These are phyloP conservation scores for Orchesella flavescens DNA, from an alignment of 2,888 invertebrate genomes.

Conservation along the genomic window DNA sequence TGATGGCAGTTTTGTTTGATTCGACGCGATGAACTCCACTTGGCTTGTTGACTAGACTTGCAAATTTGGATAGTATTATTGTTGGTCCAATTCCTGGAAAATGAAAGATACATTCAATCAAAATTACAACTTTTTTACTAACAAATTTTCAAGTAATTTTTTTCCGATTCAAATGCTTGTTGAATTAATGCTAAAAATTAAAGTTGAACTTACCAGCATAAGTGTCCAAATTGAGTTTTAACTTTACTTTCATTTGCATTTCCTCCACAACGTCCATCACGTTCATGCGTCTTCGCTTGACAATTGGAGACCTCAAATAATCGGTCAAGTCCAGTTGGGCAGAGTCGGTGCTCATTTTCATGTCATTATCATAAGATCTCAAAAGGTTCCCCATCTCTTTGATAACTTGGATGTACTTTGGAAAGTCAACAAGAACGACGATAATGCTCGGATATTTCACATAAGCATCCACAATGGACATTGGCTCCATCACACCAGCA, in stretches of 20 bases:
- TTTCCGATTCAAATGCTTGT: too few species aligned
- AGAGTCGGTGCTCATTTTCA: too few species aligned
- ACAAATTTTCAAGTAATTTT: too few species aligned
- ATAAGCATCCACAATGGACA: too few species aligned
- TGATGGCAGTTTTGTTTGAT: background rate
- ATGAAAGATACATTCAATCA: background rate
- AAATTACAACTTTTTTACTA: background rate
- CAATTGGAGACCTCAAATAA: too few species aligned
- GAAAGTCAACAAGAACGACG: background rate
- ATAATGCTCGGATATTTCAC: too few species aligned
- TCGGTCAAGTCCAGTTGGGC: too few species aligned
- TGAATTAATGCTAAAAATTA: too few species aligned
- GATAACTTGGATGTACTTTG: background rate
- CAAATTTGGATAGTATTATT: conserved; percentile 5
- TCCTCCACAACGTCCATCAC: background rate
- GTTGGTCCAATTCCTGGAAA: conserved; percentile 12
- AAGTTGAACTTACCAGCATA: conserved; percentile 9
- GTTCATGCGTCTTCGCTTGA: too few species aligned
- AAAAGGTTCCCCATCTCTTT: background rate
- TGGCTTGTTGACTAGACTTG: background rate
- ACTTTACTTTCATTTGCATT: background rate
- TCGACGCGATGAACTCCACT: background rate
- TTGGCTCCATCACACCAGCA: too few species aligned
- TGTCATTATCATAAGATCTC: too few species aligned
- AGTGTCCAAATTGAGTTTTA: background rate